Evolutionary conservation across 1,140 invertebrate species (phyloP).

Genomic region (Caenorhabditis inopinata): DNA sequence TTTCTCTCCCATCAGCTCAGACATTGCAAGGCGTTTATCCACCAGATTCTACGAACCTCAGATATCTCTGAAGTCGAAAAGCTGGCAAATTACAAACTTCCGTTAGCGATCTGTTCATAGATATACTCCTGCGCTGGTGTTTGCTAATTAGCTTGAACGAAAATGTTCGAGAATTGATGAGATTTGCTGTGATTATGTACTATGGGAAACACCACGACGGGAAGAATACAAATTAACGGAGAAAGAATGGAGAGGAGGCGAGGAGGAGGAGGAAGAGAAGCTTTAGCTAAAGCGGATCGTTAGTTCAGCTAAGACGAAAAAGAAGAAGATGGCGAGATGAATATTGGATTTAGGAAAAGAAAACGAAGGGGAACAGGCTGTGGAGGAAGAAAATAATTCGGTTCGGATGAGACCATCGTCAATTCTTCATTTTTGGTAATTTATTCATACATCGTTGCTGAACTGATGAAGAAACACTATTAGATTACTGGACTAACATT

Average conservation of each 20-base stretch:
- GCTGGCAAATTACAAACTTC: not conserved
- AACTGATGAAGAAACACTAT: too few species aligned
- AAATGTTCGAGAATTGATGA: conserved; percentile 6
- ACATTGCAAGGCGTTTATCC: too few species aligned
- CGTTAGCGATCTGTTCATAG: not conserved
- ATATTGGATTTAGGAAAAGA: not conserved
- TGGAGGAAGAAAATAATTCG: not conserved
- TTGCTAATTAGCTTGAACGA: not conserved
- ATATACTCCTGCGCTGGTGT: not conserved
- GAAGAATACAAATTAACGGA: not conserved
- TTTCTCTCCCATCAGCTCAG: too few species aligned
- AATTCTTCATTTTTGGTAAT: too few species aligned
- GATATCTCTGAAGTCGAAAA: not conserved
- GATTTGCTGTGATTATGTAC: not conserved
- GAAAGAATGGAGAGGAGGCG: not conserved
- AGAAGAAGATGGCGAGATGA: not conserved
- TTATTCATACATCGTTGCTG: too few species aligned
- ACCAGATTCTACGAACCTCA: too few species aligned
- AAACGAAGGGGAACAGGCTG: too few species aligned
- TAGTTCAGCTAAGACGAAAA: not conserved
- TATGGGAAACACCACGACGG: not conserved
- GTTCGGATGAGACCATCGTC: not conserved
- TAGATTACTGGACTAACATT: too few species aligned
- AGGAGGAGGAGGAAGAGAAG: not conserved
- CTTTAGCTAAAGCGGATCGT: not conserved